A percentile compares a stretch with the other conserved stretches of the same genome.
phyloP scores from a whole-genome alignment of 1,140 invertebrate species.

The Zaprionus kolodkinae region DNA sequence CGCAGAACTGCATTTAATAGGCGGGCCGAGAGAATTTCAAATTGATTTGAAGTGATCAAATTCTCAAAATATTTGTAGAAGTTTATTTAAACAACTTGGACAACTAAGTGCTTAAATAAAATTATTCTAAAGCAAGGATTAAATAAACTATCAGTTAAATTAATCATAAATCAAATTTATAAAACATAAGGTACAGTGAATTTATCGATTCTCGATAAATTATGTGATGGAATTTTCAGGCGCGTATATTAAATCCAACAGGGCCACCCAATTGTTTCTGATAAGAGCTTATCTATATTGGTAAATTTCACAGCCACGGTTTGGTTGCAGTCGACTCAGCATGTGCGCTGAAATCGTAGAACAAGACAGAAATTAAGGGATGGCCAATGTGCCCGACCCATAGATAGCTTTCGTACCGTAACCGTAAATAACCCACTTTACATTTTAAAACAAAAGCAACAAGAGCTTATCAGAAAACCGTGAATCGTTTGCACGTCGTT shows the following conservation, averaged over 20 bases:
- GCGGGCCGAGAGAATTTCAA: slow-evolving; percentile 15
- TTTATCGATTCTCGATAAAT: slow-evolving; percentile 37
- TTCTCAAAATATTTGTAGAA: not conserved
- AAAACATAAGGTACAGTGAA: not conserved
- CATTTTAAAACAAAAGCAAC: slow-evolving; percentile 76
- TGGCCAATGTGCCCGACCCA: slow-evolving; percentile 18
- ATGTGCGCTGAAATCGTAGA: slow-evolving; percentile 45
- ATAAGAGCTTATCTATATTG: slow-evolving; percentile 76
- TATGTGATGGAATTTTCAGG: slow-evolving; percentile 24
- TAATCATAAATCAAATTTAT: not conserved
- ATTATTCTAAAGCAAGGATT: not conserved
- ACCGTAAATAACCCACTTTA: slow-evolving; percentile 78
- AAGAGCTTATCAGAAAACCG: slow-evolving; percentile 65
- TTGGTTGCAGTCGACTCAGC: slow-evolving; percentile 37
- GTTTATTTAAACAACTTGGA: not conserved
- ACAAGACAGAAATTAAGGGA: slow-evolving; percentile 8
- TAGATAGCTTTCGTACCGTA: slow-evolving; percentile 55
- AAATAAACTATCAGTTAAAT: not conserved
- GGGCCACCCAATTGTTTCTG: slow-evolving; percentile 31
- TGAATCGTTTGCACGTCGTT: slow-evolving; percentile 60
- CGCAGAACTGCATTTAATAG: not conserved
- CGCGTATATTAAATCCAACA: slow-evolving; percentile 30
- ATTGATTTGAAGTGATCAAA: not conserved
- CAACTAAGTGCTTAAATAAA: not conserved
- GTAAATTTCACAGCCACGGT: slow-evolving; percentile 40